Evolutionary conservation across 2,113 vertebrate species (phyloP), one percentile per base, ranked within the genome.

Genomic region (Zeus faber): DNA sequence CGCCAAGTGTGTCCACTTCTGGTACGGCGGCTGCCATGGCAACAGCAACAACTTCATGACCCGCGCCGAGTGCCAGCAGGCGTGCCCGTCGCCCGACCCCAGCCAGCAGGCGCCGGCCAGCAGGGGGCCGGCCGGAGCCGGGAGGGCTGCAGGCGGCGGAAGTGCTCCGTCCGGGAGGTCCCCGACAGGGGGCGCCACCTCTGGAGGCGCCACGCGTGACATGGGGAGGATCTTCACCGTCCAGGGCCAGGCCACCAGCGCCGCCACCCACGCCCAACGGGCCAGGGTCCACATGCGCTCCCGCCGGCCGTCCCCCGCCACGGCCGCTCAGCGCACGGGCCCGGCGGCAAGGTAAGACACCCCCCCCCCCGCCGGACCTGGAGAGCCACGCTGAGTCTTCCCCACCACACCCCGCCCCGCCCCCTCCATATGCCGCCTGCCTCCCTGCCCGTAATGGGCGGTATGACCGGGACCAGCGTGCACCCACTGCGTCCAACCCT

Each of bases 11-110:
- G 85, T 86, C 56, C 91, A 94, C n/a, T 99, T 99, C 82, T 99
- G 97, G 97, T 98, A 91, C 0, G 95, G 97, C 0, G 86, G 93
- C 39, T 99, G 97, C 79, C 89, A 95, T 0, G 96, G 97, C 62
- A 99, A 98, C 25, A 86, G 65, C 71, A 99, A 99, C 79, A 97
- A 91, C 86, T 99, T 98, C 49, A 45, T 74, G 44, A 89, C 89
- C 0, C 87, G 90, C 63, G 89, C 89, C 4, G 93, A 93, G 49
- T 99, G 97, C 70, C 82, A 92, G 85, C 74, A 47, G 58, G 62
- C 11, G 0, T 99, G 97, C 76, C 78, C 9, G 46, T 49, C 9
- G 10, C 1, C 65, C 0, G 18, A 29, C 0, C n/a, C 25, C 8
- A 31, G 47, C 25, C 79, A 59, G 20, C 54, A 10, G 22, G 49